Evolutionary conservation across 2,113 vertebrate genomes (phyloP).

Genomic region (Serinus canaria): DNA sequence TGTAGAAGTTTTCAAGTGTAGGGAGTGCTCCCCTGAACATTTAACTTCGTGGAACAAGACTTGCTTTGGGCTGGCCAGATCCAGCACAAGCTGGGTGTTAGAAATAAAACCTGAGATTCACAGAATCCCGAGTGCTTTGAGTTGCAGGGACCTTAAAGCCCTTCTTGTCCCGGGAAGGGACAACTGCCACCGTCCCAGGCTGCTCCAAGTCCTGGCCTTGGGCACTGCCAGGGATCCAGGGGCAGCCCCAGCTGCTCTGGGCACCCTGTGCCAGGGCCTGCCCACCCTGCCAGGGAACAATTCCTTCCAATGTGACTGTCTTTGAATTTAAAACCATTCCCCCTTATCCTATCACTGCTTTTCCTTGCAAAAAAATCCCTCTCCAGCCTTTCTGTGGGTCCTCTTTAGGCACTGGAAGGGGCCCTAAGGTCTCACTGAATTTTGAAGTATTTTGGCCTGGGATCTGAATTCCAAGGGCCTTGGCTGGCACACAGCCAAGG

Average conservation of each 20-base stretch:
- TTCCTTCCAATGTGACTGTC: neutral
- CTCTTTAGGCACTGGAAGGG: neutral
- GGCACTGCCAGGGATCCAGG: neutral
- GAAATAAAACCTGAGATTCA: neutral
- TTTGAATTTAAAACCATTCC: neutral
- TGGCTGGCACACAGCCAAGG: neutral
- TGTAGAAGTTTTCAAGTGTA: neutral
- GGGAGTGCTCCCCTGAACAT: neutral
- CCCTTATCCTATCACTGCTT: neutral
- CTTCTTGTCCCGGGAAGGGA: neutral
- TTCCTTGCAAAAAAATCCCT: neutral
- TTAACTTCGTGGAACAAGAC: rapidly evolving
- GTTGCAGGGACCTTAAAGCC: neutral
- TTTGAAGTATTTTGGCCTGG: neutral
- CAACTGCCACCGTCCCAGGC: neutral
- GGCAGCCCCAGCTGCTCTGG: neutral
- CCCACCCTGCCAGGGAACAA: rapidly evolving
- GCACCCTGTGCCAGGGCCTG: neutral
- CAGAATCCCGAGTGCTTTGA: neutral
- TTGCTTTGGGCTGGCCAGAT: neutral
- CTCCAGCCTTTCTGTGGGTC: neutral
- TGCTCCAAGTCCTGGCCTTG: neutral
- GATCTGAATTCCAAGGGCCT: neutral
- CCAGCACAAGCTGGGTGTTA: neutral
- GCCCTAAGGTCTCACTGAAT: neutral